phyloP scores from a whole-genome alignment of 2,888 invertebrate genomes.

The Rotaria macrura region DNA sequence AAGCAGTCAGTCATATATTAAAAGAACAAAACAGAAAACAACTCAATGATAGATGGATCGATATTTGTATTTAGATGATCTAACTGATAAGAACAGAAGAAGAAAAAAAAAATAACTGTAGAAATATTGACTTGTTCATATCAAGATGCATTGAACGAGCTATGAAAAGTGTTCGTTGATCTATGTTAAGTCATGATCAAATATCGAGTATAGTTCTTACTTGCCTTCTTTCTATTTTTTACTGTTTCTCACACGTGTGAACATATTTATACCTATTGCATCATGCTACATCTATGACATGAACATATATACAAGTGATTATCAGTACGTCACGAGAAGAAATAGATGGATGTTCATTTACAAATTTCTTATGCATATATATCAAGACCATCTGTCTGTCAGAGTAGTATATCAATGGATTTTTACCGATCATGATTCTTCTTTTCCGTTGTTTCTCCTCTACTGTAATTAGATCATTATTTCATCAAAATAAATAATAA shows the following conservation, averaged over 20 bases:
- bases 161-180: neutral
- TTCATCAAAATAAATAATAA: neutral
- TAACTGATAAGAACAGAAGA: neutral
- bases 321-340: neutral
- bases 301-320: neutral
- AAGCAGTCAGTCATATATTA: neutral
- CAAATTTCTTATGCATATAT: neutral
- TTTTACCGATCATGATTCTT: neutral
- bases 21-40: neutral
- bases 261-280: neutral
- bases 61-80: neutral
- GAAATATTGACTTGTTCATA: neutral
- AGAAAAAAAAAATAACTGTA: neutral
- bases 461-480: neutral
- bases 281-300: neutral
- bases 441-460: neutral
- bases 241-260: neutral
- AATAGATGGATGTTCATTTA: neutral
- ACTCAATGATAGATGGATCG: neutral
- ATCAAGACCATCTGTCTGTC: neutral
- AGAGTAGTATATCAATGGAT: neutral
- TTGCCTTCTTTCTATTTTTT: neutral
- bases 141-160: neutral
- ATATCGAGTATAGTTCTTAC: neutral
- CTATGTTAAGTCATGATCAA: neutral